Percentiles rank a stretch among this genome's conserved stretches.
Conservation (phyloP, 2,888 invertebrate species). For the Hetaerina titia region DNA sequence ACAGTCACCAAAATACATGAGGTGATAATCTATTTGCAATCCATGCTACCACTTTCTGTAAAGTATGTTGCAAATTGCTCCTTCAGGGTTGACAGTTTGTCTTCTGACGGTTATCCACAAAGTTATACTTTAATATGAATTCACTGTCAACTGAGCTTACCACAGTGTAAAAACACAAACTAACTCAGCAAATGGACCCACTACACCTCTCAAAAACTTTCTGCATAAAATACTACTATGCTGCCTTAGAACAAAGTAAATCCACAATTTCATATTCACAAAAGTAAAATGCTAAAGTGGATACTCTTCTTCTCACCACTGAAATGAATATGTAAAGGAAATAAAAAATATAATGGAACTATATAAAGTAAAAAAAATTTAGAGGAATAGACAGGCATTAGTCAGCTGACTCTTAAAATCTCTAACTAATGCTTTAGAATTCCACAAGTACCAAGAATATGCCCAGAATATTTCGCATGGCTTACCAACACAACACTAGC, state of each 20-base stretch:
- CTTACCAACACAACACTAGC: neutral
- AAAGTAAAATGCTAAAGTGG: neutral
- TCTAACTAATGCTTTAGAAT: conserved; percentile 12
- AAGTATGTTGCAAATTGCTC: neutral
- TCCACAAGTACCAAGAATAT: neutral
- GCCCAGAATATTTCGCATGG: neutral
- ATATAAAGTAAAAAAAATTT: neutral
- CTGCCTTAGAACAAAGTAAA: neutral
- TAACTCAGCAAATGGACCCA: neutral
- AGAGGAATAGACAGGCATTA: neutral
- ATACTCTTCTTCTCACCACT: neutral
- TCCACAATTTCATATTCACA: neutral
- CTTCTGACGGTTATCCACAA: neutral
- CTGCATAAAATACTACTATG: neutral
- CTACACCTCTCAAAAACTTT: neutral
- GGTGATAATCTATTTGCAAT: too few relatives aligned
- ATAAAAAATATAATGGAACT: neutral
- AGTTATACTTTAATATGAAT: neutral
- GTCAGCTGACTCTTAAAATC: conserved; percentile 2
- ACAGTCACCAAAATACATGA: too few relatives aligned
- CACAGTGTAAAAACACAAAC: neutral
- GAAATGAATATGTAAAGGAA: neutral
- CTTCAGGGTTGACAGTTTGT: neutral
- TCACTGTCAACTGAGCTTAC: neutral
- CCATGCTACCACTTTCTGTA: too few relatives aligned